Evolutionary conservation across 2,113 vertebrate genomes (phyloP).

Genomic region (Syngnathus scovelli): DNA sequence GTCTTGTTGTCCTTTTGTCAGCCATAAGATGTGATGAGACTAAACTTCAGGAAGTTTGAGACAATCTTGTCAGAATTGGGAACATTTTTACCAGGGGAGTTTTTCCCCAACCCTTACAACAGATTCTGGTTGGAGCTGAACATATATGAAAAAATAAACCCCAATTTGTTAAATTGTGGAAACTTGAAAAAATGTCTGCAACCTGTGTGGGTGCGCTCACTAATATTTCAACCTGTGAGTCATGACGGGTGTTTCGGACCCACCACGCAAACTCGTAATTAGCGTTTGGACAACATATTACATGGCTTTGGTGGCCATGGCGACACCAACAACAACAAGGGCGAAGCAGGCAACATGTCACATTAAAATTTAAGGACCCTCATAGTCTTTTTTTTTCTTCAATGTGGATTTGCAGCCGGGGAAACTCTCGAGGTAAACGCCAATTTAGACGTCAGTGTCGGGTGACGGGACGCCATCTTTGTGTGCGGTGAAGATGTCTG

Average conservation of each 20-base stretch:
- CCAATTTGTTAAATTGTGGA: not conserved
- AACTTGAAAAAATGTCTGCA: not conserved
- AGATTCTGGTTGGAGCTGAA: too few relatives aligned
- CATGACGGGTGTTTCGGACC: not conserved
- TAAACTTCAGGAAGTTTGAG: too few relatives aligned
- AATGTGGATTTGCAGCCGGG: slow-evolving; percentile 40
- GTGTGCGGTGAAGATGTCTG: slow-evolving; percentile 64
- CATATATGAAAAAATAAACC: too few relatives aligned
- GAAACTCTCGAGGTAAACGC: slow-evolving; percentile 60
- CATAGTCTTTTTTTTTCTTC: not conserved
- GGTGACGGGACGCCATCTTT: slow-evolving; percentile 54
- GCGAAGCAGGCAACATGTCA: not conserved
- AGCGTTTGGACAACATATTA: not conserved
- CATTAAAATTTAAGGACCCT: slow-evolving; percentile 8
- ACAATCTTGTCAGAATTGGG: too few relatives aligned
- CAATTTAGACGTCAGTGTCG: slow-evolving; percentile 62
- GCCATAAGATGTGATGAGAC: too few relatives aligned
- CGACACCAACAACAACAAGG: not conserved
- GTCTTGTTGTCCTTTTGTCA: too few relatives aligned
- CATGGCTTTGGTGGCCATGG: not conserved
- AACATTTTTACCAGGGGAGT: too few relatives aligned
- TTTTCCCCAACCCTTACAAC: too few relatives aligned
- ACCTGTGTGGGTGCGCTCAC: not conserved
- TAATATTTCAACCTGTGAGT: slow-evolving; percentile 3
- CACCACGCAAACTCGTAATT: not conserved